Evolutionary conservation across 2,888 invertebrate genomes (phyloP).

Genomic region (Lochmaea crataegi): DNA sequence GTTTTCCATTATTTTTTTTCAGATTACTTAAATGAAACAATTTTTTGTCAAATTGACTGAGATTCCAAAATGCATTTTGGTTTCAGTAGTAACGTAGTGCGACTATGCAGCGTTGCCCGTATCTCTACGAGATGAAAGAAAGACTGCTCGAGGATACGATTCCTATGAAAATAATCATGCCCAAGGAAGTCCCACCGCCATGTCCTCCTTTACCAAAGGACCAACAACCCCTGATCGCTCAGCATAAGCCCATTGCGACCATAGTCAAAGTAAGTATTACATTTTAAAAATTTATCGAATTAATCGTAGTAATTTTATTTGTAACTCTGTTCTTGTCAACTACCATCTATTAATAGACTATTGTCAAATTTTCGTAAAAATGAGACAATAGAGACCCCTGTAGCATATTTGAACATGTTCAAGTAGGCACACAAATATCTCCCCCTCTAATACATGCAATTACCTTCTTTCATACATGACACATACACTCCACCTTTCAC

Average conservation of each 20-base stretch:
- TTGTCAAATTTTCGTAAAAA: background rate
- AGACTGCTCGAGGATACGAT: conserved; percentile 81
- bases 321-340: background rate
- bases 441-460: conserved; percentile 23
- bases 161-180: conserved; percentile 72
- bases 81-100: conserved; percentile 65
- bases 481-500: conserved; percentile 8
- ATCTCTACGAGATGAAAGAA: conserved; percentile 95
- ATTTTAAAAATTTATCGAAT: no score
- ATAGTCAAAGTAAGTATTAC: conserved; percentile 82
- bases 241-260: conserved; percentile 80
- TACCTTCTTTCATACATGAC: conserved; percentile 18
- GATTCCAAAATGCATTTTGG: conserved; percentile 39
- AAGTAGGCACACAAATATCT: conserved; percentile 13
- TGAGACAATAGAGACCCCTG: background rate
- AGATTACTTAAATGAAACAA: background rate
- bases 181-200: conserved; percentile 65
- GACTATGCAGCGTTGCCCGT: conserved; percentile 89
- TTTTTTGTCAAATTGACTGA: conserved; percentile 27
- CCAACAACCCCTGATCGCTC: conserved; percentile 61
- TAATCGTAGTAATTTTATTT: no score
- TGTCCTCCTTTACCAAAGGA: conserved; percentile 63
- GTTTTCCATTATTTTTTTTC: conserved; percentile 19
- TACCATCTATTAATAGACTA: background rate
- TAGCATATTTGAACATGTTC: conserved; percentile 9